Base-by-base conservation (phyloP, 2,888 invertebrate genomes). In the Ophion ellenae region DNA sequence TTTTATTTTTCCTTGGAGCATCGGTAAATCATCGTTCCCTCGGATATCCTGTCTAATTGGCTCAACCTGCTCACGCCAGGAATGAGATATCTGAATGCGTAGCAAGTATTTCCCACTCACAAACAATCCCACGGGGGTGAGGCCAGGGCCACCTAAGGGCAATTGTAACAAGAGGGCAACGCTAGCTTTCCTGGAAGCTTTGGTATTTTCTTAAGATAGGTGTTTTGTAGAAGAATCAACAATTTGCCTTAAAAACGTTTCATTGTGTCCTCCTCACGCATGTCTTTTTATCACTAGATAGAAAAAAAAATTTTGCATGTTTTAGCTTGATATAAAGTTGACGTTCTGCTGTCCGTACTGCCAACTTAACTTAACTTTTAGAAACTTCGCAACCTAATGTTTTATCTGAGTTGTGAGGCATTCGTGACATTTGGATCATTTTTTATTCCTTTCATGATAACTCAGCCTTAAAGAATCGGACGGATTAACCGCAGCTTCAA, bases 1-100 rank as follows among this genome's bases (percentile, higher is more conserved):
- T 9, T 75, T 36, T 66, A 6, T 17, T 59, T 69, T 69, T 17
- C 9, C 7, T 20, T 28, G 53, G 24, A 24, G 53, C n/a, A 53
- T 1, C 28, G 64, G 64, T 75, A 47, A 47, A 76, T 76, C 76
- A 76, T 76, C 66, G 47, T 76, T 64, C 53, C 53, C 36, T 53
- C 20, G 76, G 32, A 32, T 36, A 63, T 40, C 63, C 45, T 17
- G 45, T 40, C 61, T 36, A 63, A 74, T 74, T 74, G 45, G 28
- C 63, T 24, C 45, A 63, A 63, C 63, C 40, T 40, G 45, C 66
- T 66, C 11, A 10, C 32, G 32, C 32, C 17, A 20, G 59, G 17
- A 45, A 63, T 74, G 24, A 74, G 63, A 74, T 45, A 61, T 40
- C 40, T 20, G 45, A 45, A 74, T 45, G 40, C 17, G 24, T 36